Conservation (phyloP, 2,113 vertebrate species). For the Ciconia stormi region DNA sequence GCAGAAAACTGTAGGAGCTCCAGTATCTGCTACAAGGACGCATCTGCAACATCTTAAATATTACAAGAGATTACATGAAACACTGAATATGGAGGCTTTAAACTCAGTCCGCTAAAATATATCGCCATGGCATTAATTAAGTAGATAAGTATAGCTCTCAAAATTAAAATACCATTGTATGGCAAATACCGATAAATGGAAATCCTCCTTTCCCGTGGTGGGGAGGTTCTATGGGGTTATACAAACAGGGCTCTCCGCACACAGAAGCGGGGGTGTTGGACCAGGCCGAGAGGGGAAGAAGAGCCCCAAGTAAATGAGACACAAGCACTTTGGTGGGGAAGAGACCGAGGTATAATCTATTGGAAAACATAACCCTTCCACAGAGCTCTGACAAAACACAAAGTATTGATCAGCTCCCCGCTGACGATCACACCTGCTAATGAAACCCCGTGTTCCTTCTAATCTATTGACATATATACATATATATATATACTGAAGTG, state of each 20-base stretch:
- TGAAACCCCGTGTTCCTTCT: not conserved
- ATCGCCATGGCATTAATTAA: not conserved
- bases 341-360: not conserved
- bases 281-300: not conserved
- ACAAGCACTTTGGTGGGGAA: not conserved
- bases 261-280: not conserved
- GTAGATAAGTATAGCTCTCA: not conserved
- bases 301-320: not conserved
- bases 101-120: not conserved
- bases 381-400: not conserved
- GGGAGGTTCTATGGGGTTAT: not conserved
- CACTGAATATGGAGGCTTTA: not conserved
- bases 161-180: not conserved
- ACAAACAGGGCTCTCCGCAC: not conserved
- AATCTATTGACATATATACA: not conserved
- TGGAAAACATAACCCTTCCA: not conserved
- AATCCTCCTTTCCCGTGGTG: not conserved
- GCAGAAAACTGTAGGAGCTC: constrained; percentile 62
- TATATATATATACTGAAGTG: not conserved
- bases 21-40: not conserved
- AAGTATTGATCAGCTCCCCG: not conserved
- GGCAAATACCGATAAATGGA: not conserved
- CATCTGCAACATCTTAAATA: not conserved
- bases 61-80: not conserved
- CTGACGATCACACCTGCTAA: not conserved